Base-by-base conservation (phyloP, 2,888 invertebrate species). In the Eilema sororculum region DNA sequence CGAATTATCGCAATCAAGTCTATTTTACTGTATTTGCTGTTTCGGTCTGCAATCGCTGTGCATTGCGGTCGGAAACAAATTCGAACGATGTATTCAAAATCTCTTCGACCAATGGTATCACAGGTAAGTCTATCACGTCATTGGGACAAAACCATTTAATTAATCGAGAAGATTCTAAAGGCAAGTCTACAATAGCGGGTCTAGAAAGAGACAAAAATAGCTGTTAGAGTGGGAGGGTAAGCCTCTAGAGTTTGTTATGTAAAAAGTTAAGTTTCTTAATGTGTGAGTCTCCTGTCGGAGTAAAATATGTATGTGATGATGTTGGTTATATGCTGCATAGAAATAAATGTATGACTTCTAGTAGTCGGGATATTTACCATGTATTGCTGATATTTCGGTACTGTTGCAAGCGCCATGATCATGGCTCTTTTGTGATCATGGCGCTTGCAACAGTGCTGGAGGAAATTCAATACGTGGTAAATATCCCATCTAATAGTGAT, bases 261-360 rank as follows among this genome's bases (percentile, higher is more conserved):
- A 41, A 41, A 41, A 25, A 41, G 12, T 24, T 41, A 25, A 25
- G 24, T 25, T 41, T 20, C 20, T 6, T 41, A 62, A 3, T 41
- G 25, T 25, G n/a, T 58, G 30, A 65, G 52, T 28, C 64, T 64
- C 64, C 64, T n/a, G 12, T 25, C n/a, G 64, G 64, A 64, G 28
- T 64, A 52, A 64, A 65, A 56, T 52, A 56, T 65, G 8, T 22
- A 20, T 16, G 52, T 52, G 28, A 52, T 65, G 64, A 30, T 30
- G 52, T 13, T 65, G 22, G 52, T 28, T 64, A 28, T 64, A 52
- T 24, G 52, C 52, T 52, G 52, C 52, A 52, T 52, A n/a, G 52
- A 52, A 52, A 52, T 52, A 52, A 33, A 37, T 37, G 33, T 12
- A 37, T 37, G 33, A 37, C 33, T 37, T 1, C 33, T 37, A 3